Evolutionary conservation across 2,888 invertebrate genomes (phyloP).

Genomic region (Oeneis ivallda): DNA sequence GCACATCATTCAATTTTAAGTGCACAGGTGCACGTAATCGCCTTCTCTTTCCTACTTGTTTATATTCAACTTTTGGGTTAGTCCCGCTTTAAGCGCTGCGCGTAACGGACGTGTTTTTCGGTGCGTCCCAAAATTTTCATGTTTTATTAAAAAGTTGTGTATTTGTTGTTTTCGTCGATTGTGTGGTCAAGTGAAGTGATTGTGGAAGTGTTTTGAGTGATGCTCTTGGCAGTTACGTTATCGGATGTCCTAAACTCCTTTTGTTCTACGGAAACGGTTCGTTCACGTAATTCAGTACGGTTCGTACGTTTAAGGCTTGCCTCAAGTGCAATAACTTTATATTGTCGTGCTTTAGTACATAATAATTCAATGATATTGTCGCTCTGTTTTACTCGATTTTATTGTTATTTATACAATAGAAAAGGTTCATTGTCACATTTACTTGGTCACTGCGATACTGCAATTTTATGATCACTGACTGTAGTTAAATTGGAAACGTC

Average conservation of each 20-base stretch:
- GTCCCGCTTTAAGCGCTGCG: constrained; percentile 56
- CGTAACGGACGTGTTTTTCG: constrained; percentile 50
- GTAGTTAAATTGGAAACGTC: no score
- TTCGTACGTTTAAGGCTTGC: constrained; percentile 35
- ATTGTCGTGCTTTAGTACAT: no score
- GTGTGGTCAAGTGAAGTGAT: constrained; percentile 38
- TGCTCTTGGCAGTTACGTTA: constrained; percentile 41
- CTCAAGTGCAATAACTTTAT: constrained; percentile 26
- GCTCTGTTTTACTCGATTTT: constrained; percentile 25
- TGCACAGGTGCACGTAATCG: constrained; percentile 71
- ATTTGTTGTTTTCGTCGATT: constrained; percentile 15
- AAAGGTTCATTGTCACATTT: constrained; percentile 2
- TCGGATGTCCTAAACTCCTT: constrained; percentile 41
- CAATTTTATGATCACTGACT: neutral
- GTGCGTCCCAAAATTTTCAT: constrained; percentile 8
- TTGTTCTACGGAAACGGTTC: constrained; percentile 40
- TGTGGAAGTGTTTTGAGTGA: constrained; percentile 40
- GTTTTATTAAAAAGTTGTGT: constrained; percentile 26
- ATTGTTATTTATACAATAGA: constrained; percentile 14
- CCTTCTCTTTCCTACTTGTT: constrained; percentile 68
- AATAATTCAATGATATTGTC: no score
- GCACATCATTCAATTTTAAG: constrained; percentile 70
- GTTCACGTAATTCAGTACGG: constrained; percentile 37
- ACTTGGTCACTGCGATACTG: neutral
- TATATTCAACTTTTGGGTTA: constrained; percentile 56